These are phyloP conservation scores for Lathronympha strigana DNA, from an alignment of 2,888 invertebrate species.

Conservation along the genomic window DNA sequence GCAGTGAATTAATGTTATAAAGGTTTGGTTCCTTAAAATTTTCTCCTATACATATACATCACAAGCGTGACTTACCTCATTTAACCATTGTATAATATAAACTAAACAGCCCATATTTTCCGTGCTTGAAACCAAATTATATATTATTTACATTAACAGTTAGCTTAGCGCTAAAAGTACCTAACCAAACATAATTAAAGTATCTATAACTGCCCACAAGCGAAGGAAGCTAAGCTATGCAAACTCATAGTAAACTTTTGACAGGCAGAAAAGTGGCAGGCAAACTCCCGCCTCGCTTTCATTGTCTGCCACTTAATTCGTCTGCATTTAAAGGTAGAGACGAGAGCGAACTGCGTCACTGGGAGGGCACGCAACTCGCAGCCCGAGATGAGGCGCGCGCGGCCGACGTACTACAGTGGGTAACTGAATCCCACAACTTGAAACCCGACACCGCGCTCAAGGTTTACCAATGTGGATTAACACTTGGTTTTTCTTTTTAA, in stretches of 20 bases:
- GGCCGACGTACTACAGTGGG: constrained; percentile 56
- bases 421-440: constrained; percentile 64
- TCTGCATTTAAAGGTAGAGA: constrained; percentile 45
- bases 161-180: too few species aligned
- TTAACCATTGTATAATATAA: too few species aligned
- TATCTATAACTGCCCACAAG: not conserved
- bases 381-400: constrained; percentile 61
- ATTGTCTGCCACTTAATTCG: constrained; percentile 39
- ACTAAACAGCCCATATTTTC: too few species aligned
- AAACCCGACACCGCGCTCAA: constrained; percentile 72
- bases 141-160: too few species aligned
- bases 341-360: constrained; percentile 48
- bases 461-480: constrained; percentile 77
- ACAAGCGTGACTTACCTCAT: too few species aligned
- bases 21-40: too few species aligned
- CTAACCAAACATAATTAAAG: too few species aligned
- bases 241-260: constrained; percentile 35
- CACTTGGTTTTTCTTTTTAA: constrained; percentile 62
- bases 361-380: constrained; percentile 49
- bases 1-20: too few species aligned
- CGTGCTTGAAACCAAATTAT: too few species aligned
- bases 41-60: too few species aligned
- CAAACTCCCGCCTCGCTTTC: constrained; percentile 25
- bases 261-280: constrained; percentile 33
- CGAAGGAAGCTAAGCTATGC: not conserved